These are phyloP conservation scores for Coregonus suidteri DNA, from an alignment of 2,797 vertebrate species.

Conservation along the genomic window DNA sequence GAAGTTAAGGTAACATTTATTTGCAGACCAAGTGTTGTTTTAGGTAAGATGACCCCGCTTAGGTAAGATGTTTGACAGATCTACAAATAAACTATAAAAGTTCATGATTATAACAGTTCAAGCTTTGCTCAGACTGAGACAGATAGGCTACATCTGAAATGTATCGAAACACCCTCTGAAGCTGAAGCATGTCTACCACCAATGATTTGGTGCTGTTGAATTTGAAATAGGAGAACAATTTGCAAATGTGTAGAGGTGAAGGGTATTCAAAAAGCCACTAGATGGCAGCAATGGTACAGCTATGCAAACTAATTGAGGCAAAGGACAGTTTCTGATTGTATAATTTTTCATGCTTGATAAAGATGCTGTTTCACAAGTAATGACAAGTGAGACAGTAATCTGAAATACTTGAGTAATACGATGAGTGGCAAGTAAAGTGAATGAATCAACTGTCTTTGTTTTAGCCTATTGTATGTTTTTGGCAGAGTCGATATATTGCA, in stretches of 20 bases:
- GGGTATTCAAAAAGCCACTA: not conserved
- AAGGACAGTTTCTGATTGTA: not conserved
- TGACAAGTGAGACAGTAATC: not conserved
- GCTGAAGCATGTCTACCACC: not conserved
- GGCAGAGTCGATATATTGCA: too few relatives aligned
- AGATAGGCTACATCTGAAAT: not conserved
- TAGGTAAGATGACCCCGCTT: too few relatives aligned
- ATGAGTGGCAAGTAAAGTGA: not conserved
- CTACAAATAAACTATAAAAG: too few relatives aligned
- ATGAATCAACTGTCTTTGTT: not conserved
- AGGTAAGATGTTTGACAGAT: too few relatives aligned
- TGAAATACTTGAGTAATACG: not conserved
- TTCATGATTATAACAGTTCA: too few relatives aligned
- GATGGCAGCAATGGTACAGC: not conserved
- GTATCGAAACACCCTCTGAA: not conserved
- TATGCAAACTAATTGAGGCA: not conserved
- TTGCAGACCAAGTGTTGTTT: too few relatives aligned
- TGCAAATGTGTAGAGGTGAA: not conserved
- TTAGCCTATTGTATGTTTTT: not conserved
- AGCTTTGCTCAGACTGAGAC: not conserved
- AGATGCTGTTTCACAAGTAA: not conserved
- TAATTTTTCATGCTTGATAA: not conserved
- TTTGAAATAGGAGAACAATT: not conserved
- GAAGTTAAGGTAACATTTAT: too few relatives aligned
- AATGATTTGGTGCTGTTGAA: not conserved